A percentile compares a stretch with the other conserved stretches of the same genome.
Conservation (phyloP, 2,797 vertebrate genomes). For the Heteromormyrus szaboi region DNA sequence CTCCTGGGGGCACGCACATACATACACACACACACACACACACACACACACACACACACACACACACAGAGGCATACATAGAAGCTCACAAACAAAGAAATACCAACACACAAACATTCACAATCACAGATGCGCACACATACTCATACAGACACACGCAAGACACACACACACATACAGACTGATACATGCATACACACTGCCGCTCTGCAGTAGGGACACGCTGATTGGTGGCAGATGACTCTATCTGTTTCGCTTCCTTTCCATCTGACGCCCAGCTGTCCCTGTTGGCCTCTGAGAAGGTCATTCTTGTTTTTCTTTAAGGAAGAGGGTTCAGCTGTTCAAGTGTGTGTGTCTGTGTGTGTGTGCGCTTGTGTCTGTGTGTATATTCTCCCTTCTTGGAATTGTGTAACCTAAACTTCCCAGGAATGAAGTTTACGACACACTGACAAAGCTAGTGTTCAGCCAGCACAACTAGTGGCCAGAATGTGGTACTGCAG, state of each 20-base stretch:
- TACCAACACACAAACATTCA: no score
- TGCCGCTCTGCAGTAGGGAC: not conserved
- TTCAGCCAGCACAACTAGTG: conserved; percentile 31
- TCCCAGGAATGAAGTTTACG: not conserved
- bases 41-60: not conserved
- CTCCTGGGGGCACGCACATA: no score
- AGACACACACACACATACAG: not conserved
- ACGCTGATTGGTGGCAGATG: conserved; percentile 30
- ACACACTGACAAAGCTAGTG: not conserved
- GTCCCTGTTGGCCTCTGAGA: not conserved
- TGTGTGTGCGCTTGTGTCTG: not conserved
- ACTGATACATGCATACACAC: not conserved
- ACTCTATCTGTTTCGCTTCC: not conserved
- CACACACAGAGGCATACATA: no score
- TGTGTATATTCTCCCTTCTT: not conserved
- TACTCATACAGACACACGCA: no score
- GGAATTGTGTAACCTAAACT: not conserved
- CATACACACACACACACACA: no score
- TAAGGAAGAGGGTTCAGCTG: not conserved
- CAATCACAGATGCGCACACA: no score
- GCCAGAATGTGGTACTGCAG: conserved; percentile 15
- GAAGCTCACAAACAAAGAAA: no score
- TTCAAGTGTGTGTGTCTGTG: not conserved
- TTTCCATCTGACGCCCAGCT: not conserved
- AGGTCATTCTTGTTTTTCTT: not conserved